These are phyloP conservation scores for Cerceris ruficornis DNA, from an alignment of 2,888 invertebrate species.

Conservation along the genomic window DNA sequence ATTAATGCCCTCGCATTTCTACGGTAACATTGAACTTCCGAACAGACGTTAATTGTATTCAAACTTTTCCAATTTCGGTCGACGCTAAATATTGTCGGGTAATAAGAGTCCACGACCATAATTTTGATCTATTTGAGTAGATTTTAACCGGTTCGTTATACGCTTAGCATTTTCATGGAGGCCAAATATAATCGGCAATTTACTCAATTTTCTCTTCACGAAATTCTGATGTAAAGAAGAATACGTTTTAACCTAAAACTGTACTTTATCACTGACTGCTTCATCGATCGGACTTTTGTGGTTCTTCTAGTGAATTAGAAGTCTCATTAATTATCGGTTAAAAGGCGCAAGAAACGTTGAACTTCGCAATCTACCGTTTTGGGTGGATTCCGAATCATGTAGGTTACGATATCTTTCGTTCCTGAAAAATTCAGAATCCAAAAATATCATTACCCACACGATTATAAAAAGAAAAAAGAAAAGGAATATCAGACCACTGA, in stretches of 20 bases:
- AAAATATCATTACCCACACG: too few species aligned
- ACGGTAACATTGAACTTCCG: neutral
- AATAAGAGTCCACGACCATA: neutral
- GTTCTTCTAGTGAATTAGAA: neutral
- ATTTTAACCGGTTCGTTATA: constrained; percentile 9
- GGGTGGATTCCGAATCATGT: too few species aligned
- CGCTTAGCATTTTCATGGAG: neutral
- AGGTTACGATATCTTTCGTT: too few species aligned
- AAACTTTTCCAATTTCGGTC: constrained; percentile 26
- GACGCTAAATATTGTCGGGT: constrained; percentile 15
- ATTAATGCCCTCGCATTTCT: constrained; percentile 1
- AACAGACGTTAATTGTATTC: constrained; percentile 19
- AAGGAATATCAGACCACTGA: too few species aligned
- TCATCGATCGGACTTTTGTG: neutral
- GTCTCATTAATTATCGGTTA: neutral
- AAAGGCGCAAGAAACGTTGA: too few species aligned
- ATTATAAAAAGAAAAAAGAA: too few species aligned
- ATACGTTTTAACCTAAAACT: too few species aligned
- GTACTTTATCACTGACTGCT: too few species aligned
- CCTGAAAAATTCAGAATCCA: too few species aligned
- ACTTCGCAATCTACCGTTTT: too few species aligned
- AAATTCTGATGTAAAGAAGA: too few species aligned
- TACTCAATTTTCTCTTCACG: neutral
- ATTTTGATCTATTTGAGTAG: neutral
- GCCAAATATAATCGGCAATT: neutral